Evolutionary conservation across 2,113 vertebrate species (phyloP).

Genomic region (Vanacampus margaritifer): DNA sequence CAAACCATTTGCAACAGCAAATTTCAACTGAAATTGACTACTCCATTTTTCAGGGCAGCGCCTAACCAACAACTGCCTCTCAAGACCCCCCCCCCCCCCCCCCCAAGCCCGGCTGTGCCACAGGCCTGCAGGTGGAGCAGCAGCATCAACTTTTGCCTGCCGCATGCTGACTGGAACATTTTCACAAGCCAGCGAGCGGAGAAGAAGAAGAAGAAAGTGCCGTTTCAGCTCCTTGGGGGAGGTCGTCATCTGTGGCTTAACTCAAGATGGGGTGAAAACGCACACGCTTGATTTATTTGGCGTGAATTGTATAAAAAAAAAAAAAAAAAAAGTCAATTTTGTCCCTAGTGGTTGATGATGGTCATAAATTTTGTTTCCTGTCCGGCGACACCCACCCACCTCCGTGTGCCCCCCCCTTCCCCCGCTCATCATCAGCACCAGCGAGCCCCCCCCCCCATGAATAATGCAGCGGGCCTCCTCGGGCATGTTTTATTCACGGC

Average conservation of each 20-base stretch:
- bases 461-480: conserved; percentile 68
- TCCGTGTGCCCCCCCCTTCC: neutral
- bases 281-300: too few relatives aligned
- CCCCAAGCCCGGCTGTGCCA: conserved; percentile 8
- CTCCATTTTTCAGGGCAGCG: too few relatives aligned
- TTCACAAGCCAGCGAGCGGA: neutral
- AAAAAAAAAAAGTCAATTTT: neutral
- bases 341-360: neutral
- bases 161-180: conserved; percentile 68
- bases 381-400: conserved; percentile 43
- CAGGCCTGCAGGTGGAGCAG: conserved; percentile 77
- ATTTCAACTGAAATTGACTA: too few relatives aligned
- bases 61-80: neutral
- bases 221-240: conserved; percentile 69
- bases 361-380: conserved; percentile 11
- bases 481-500: conserved; percentile 75
- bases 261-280: conserved; percentile 6
- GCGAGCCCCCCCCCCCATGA: conserved; percentile 46
- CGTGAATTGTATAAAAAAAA: too few relatives aligned
- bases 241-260: conserved; percentile 45
- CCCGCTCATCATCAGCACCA: neutral
- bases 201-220: conserved; percentile 45
- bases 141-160: conserved; percentile 70
- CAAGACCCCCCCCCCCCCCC: neutral
- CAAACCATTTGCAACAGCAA: too few relatives aligned